Evolutionary conservation across 2,797 vertebrate species (phyloP).

Genomic region (Tamandua tetradactyla): DNA sequence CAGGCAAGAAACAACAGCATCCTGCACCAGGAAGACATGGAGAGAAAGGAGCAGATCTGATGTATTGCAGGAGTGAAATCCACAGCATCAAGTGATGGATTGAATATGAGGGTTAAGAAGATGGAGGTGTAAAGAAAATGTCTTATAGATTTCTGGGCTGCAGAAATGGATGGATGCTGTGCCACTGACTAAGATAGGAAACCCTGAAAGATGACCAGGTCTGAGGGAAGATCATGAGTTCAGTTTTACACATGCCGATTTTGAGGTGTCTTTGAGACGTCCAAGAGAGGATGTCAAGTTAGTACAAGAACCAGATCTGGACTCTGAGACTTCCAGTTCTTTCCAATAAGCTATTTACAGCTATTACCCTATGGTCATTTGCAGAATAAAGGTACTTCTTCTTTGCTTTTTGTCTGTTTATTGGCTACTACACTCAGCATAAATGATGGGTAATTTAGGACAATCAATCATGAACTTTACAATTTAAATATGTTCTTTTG

Average conservation of each 20-base stretch:
- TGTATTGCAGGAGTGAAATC: neutral
- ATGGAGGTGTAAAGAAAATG: neutral
- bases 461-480: neutral
- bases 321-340: conserved; percentile 16
- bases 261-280: conserved; percentile 73
- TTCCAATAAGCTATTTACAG: neutral
- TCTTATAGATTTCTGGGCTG: conserved; percentile 21
- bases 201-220: conserved; percentile 55
- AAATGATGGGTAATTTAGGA: neutral
- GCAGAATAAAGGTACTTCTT: neutral
- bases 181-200: conserved; percentile 19
- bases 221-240: conserved; percentile 57
- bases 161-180: neutral
- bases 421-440: neutral
- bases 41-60: neutral
- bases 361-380: neutral
- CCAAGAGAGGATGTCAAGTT: conserved; percentile 68
- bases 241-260: conserved; percentile 51
- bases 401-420: conserved; percentile 8
- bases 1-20: neutral
- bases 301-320: conserved; percentile 72
- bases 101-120: neutral
- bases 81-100: neutral
- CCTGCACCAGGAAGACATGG: neutral
- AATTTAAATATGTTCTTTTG: neutral